Percentiles rank a stretch among this genome's conserved stretches.
Conservation (phyloP, 2,797 vertebrate species). For the Nyctalus aviator region DNA sequence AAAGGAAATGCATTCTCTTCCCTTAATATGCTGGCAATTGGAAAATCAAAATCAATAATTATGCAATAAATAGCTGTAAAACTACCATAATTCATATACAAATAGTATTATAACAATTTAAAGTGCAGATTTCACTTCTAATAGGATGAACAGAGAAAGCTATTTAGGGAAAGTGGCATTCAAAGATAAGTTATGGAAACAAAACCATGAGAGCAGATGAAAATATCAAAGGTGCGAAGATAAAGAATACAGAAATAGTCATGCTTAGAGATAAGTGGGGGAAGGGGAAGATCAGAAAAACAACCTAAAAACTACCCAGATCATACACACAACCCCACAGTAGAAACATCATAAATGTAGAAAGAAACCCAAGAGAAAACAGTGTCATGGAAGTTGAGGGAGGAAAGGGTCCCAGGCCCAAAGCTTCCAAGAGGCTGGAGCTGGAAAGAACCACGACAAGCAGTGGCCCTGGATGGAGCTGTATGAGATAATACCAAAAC, state of each 20-base stretch:
- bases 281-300: neutral
- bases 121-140: neutral
- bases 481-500: neutral
- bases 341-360: neutral
- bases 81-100: neutral
- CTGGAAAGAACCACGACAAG: neutral
- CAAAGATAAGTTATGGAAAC: neutral
- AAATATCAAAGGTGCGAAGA: neutral
- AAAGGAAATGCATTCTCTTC: neutral
- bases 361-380: neutral
- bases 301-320: neutral
- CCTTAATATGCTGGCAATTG: neutral
- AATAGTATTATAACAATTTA: neutral
- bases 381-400: neutral
- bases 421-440: neutral
- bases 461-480: neutral
- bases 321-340: neutral
- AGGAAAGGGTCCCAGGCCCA: neutral
- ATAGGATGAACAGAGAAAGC: neutral
- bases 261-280: neutral
- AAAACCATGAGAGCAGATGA: neutral
- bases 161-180: neutral
- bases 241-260: neutral
- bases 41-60: conserved; percentile 54
- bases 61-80: neutral